These are phyloP conservation scores for Sylvia atricapilla DNA, from an alignment of 2,113 vertebrate species.

Conservation along the genomic window DNA sequence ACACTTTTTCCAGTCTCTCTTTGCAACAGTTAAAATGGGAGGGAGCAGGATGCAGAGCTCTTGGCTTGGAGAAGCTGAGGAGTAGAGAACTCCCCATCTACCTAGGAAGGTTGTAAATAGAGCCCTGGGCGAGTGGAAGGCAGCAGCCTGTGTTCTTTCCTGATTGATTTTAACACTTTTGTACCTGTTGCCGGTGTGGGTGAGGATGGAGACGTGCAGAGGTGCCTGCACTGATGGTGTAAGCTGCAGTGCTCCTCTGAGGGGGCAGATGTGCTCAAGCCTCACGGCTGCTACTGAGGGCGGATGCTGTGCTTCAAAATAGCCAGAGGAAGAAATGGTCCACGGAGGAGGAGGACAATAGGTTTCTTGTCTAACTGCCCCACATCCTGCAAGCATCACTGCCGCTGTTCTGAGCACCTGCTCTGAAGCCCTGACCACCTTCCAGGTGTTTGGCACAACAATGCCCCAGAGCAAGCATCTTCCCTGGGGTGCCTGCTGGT, in stretches of 20 bases:
- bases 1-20: background rate
- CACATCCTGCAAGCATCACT: background rate
- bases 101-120: background rate
- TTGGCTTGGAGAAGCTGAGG: background rate
- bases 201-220: background rate
- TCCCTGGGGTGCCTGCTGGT: background rate
- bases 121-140: background rate
- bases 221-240: fast-evolving
- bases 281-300: background rate
- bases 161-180: background rate
- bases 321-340: background rate
- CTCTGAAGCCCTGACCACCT: background rate
- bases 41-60: background rate
- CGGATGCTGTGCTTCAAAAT: background rate
- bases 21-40: background rate
- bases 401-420: background rate
- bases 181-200: background rate
- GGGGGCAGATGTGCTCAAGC: background rate
- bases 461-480: background rate
- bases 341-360: background rate
- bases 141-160: background rate
- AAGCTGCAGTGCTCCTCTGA: background rate
- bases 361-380: background rate
- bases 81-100: background rate
- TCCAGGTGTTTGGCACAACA: background rate